A percentile compares a stretch with the other conserved stretches of the same genome.
phyloP scores from a whole-genome alignment of 1,140 invertebrate genomes.

The Spodoptera litura region DNA sequence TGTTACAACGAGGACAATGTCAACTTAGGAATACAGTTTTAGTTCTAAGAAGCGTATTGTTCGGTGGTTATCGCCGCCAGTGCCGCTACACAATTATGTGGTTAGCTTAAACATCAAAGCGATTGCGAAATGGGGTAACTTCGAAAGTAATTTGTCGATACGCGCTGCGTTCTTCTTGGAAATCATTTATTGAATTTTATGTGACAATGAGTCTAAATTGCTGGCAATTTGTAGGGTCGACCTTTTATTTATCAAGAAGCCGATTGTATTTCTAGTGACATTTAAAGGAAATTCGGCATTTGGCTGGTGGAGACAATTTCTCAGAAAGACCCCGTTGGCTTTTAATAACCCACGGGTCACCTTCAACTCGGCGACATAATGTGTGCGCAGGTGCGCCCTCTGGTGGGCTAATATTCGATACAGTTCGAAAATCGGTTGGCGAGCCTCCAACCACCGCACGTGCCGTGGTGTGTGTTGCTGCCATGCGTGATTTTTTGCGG shows the following conservation, averaged over 20 bases:
- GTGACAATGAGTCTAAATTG: background rate
- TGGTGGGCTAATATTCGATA: constrained; percentile 39
- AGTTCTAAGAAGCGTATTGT: constrained; percentile 22
- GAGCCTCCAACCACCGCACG: constrained; percentile 63
- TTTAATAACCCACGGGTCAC: constrained; percentile 42
- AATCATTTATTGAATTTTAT: constrained; percentile 20
- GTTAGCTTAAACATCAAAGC: constrained; percentile 23
- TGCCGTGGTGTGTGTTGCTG: constrained; percentile 47
- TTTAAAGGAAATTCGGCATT: constrained; percentile 40
- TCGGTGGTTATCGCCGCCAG: background rate
- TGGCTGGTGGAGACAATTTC: constrained; percentile 34
- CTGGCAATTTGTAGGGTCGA: constrained; percentile 9
- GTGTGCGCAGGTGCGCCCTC: constrained; percentile 39
- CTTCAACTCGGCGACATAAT: constrained; percentile 30
- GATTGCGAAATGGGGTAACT: background rate
- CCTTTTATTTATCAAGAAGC: constrained; percentile 34
- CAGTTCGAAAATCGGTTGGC: constrained; percentile 57
- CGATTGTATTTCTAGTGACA: constrained; percentile 28
- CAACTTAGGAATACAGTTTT: constrained; percentile 1
- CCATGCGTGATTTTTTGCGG: constrained; percentile 7
- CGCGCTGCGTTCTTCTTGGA: constrained; percentile 6
- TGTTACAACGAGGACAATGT: constrained; percentile 40
- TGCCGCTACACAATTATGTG: constrained; percentile 6
- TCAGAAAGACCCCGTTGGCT: constrained; percentile 42
- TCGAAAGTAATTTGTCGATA: constrained; percentile 10